Evolutionary conservation across 2,113 vertebrate genomes (phyloP).

Genomic region (Ageneiosus marmoratus): DNA sequence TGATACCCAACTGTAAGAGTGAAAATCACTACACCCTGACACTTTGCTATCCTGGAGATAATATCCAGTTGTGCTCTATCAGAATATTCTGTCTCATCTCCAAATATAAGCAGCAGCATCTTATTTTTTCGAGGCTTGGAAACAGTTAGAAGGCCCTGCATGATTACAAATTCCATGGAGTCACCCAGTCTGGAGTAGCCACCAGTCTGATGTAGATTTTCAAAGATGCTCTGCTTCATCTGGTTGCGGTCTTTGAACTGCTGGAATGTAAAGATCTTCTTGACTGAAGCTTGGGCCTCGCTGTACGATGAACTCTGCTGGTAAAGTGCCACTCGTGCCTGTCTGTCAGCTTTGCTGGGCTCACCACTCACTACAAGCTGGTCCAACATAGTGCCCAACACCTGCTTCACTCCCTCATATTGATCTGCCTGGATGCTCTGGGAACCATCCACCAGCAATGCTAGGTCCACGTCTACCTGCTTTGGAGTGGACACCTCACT

Average conservation of each 20-base stretch:
- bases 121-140: constrained; percentile 61
- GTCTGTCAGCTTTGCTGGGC: constrained; percentile 39
- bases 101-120: constrained; percentile 75
- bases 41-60: constrained; percentile 75
- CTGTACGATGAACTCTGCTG: constrained; percentile 70
- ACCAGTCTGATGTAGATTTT: constrained; percentile 64
- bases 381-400: constrained; percentile 75
- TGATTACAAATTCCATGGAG: constrained; percentile 75
- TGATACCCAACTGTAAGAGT: constrained; percentile 71
- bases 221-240: constrained; percentile 75
- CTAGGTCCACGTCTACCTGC: constrained; percentile 76
- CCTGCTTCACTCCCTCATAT: constrained; percentile 70
- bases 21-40: constrained; percentile 80
- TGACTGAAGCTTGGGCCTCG: constrained; percentile 51
- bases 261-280: constrained; percentile 74
- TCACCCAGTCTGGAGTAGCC: constrained; percentile 71
- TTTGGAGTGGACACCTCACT: constrained; percentile 46
- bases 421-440: constrained; percentile 65
- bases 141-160: constrained; percentile 70
- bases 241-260: constrained; percentile 50
- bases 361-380: constrained; percentile 72
- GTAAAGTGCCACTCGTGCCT: constrained; percentile 75
- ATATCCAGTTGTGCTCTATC: constrained; percentile 72
- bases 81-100: constrained; percentile 69
- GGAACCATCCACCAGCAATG: constrained; percentile 80